A percentile compares a stretch with the other conserved stretches of the same genome.
These are phyloP conservation scores for Rhopilema esculentum DNA, from an alignment of 30 jellyfish, hydroid and myxozoan genomes.

Conservation along the genomic window DNA sequence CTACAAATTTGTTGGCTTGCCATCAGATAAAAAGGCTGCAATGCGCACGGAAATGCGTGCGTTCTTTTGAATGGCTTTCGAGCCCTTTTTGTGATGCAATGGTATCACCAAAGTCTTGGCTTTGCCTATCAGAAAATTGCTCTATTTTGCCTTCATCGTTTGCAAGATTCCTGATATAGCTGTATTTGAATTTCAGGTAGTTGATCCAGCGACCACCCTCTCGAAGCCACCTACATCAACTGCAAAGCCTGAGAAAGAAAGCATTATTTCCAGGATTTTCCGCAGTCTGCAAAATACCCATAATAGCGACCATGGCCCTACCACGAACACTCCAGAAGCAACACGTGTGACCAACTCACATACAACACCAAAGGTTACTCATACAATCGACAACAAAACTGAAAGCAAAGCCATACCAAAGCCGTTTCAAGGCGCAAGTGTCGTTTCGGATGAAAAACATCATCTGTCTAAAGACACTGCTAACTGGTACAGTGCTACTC, in stretches of 20 bases:
- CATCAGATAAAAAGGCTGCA: not conserved
- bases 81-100: not conserved
- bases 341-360: not conserved
- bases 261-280: not conserved
- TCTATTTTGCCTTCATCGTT: too few relatives aligned
- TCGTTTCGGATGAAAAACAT: not conserved
- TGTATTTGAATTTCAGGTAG: not conserved
- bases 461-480: not conserved
- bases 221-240: not conserved
- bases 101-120: too few relatives aligned
- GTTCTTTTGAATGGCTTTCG: not conserved
- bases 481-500: not conserved
- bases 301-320: not conserved
- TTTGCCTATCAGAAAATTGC: too few relatives aligned
- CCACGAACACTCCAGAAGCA: not conserved
- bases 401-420: not conserved
- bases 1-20: too few relatives aligned
- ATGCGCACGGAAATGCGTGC: not conserved
- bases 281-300: not conserved
- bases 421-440: not conserved
- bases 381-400: not conserved
- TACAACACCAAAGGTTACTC: not conserved
- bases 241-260: not conserved
- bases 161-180: too few relatives aligned
- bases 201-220: not conserved